Base-by-base conservation (phyloP, 2,888 invertebrate genomes). In the Eilema caniola region DNA sequence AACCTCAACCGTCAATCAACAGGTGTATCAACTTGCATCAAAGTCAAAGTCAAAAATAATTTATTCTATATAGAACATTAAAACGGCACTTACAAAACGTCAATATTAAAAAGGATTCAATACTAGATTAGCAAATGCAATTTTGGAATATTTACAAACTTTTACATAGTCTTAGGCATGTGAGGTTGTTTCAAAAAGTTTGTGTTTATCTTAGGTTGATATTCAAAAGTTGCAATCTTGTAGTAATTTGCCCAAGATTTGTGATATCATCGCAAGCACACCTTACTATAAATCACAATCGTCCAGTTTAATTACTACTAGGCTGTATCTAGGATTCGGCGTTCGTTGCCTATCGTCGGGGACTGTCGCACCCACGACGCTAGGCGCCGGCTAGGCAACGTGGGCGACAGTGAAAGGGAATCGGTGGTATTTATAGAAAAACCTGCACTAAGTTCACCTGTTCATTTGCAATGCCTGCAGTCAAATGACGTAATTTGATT, bases 331-430 rank as follows among this genome's bases (percentile, higher is more conserved):
- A 80, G 83, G 83, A 86, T 85, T 84, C 83, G 82, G 82, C 84
- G 77, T 80, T 78, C 77, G 77, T 82, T 83, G 89, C 83, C 83
- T 87, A 85, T 85, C 79, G 85, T 67, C 69, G 72, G 70, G 84
- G 87, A 84, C 80, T 86, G 88, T 83, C 75, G 84, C 89, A 83
- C 90, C 89, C 86, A 87, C 85, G 76, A 77, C 57, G 70, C 69
- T 74, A 81, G 86, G 88, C 89, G 90, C 89, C 86, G 80, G 81
- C 77, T 69, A 71, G 65, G 70, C 79, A 79, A 78, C 86, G 89
- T 89, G 89, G 90, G 90, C 88, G 87, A 80, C 69, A 76, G 90
- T 89, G 89, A 90, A 89, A 86, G 90, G n/a, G 89, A 84, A 79
- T 84, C 71, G 37, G 64, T 20, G 75, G 78, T 83, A 83, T 83